These are phyloP conservation scores for Arbacia lixula DNA, from an alignment of 53 echinoderm and acorn worm genomes.

Conservation along the genomic window DNA sequence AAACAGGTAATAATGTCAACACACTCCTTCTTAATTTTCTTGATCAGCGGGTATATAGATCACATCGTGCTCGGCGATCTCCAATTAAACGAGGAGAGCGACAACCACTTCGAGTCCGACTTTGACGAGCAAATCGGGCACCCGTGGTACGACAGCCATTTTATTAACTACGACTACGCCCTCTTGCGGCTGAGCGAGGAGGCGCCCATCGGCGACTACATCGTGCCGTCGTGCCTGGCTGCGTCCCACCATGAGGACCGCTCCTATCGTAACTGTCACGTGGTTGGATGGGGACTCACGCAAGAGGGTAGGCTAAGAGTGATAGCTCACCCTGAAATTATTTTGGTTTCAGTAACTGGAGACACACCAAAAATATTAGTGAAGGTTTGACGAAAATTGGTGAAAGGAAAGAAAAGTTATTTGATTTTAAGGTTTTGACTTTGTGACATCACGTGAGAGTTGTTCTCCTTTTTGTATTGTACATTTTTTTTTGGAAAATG, in stretches of 20 bases:
- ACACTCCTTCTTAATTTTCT: neutral
- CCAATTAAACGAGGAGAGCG: neutral
- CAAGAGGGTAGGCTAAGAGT: constrained; percentile 63
- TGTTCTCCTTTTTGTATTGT: no score
- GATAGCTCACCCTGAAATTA: no score
- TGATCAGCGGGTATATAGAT: neutral
- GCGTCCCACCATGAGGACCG: neutral
- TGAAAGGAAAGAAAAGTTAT: no score
- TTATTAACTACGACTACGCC: neutral
- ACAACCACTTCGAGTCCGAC: neutral
- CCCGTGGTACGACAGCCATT: neutral
- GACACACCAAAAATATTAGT: no score
- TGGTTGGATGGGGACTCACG: constrained; percentile 74
- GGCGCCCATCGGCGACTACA: constrained; percentile 54
- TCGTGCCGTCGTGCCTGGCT: constrained; percentile 52
- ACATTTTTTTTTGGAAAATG: no score
- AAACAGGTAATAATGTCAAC: neutral
- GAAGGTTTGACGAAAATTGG: no score
- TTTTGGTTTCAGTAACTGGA: no score
- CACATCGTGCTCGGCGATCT: constrained; percentile 15
- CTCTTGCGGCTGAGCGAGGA: neutral
- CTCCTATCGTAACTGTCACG: constrained; percentile 53
- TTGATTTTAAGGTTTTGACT: no score
- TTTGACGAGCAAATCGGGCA: constrained; percentile 19
- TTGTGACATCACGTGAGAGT: no score